Percentiles rank a stretch among this genome's conserved stretches.
These are phyloP conservation scores for Molanna angustata DNA, from an alignment of 2,888 invertebrate species.

Conservation along the genomic window DNA sequence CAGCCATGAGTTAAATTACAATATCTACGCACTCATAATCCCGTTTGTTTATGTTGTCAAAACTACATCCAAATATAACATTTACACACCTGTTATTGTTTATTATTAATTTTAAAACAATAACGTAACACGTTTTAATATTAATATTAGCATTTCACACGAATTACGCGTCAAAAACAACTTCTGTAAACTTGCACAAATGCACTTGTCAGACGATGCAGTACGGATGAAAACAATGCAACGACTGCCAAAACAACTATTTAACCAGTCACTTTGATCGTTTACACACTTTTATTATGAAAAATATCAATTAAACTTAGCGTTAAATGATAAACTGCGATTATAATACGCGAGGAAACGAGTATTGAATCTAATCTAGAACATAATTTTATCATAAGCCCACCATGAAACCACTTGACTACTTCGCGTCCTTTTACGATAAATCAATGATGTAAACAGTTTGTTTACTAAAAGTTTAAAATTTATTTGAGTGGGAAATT, in stretches of 20 bases:
- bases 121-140: slow-evolving; percentile 1
- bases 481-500: no score
- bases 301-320: slow-evolving; percentile 21
- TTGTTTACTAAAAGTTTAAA: no score
- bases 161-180: slow-evolving; percentile 3
- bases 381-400: slow-evolving; percentile 15
- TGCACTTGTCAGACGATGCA: slow-evolving; percentile 20
- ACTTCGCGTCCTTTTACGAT: slow-evolving; percentile 26
- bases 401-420: slow-evolving; percentile 22
- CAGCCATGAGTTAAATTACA: no score
- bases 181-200: slow-evolving; percentile 17
- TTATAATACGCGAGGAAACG: background rate
- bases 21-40: no score
- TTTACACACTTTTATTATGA: slow-evolving; percentile 3
- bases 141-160: background rate
- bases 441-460: slow-evolving; percentile 25
- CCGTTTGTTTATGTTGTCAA: no score
- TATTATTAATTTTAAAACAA: slow-evolving; percentile 5
- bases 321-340: slow-evolving; percentile 4
- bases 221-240: slow-evolving; percentile 22
- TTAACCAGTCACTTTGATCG: slow-evolving; percentile 10
- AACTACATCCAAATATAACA: slow-evolving; percentile 4
- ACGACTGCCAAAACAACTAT: slow-evolving; percentile 10
- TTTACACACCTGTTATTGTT: slow-evolving; percentile 21
- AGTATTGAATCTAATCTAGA: background rate